Percentiles rank a stretch among this genome's conserved stretches.
Evolutionary conservation across 2,888 invertebrate genomes (phyloP).

Genomic region (Strigamia transsilvanica): DNA sequence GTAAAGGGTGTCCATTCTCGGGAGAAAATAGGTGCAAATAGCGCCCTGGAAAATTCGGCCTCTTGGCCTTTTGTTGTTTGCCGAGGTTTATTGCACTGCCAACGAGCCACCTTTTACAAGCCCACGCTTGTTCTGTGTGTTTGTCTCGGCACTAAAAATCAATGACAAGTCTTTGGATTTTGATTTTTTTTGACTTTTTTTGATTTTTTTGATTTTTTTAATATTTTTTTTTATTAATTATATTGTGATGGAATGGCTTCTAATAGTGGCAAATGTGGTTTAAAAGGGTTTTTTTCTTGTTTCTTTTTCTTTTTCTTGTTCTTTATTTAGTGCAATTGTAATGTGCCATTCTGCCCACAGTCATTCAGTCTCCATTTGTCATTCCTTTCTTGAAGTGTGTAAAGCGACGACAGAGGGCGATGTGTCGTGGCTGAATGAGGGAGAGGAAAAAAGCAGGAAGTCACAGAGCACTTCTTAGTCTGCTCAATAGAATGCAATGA

Average conservation of each 20-base stretch:
- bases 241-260: no score
- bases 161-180: no score
- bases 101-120: no score
- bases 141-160: no score
- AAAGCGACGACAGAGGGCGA: constrained; percentile 20
- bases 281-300: not conserved
- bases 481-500: constrained; percentile 2
- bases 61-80: not conserved
- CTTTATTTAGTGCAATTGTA: not conserved
- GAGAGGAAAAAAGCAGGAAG: not conserved
- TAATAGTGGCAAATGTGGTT: no score
- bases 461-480: constrained; percentile 12
- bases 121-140: no score
- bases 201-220: no score
- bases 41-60: no score
- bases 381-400: not conserved
- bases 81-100: not conserved
- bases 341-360: not conserved
- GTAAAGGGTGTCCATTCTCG: not conserved
- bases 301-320: not conserved
- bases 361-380: constrained; percentile 8
- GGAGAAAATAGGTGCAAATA: no score
- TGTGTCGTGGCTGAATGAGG: not conserved
- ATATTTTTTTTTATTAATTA: no score
- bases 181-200: no score